Evolutionary conservation across 2,113 vertebrate genomes (phyloP), one percentile per base, ranked within the genome.

Genomic region (Triplophysa rosa): DNA sequence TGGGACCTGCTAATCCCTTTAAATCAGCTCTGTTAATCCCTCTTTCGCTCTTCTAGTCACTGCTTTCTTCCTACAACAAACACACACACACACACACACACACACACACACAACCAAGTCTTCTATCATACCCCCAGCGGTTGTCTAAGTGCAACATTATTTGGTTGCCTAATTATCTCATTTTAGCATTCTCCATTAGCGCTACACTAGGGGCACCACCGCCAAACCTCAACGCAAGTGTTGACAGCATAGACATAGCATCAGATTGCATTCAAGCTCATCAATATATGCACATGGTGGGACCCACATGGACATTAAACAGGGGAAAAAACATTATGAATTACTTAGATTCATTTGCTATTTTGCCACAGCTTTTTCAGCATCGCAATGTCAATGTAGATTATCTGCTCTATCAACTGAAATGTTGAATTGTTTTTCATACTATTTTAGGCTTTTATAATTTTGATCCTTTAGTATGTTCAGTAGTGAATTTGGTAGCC

Each of bases 11-110:
- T 91, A 91, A 92, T 92, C 90, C 89, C 82, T 89, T 89, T 87
- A 90, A 92, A 88, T 89, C 87, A 88, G 80, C 81, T 85, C 78
- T 81, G 83, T 86, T 90, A 92, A 90, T 91, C 90, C 90, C 9
- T 29, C 77, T 80, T 62, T 86, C 84, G 87, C 85, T 89, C 82
- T 85, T 81, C 82, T 87, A 83, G 80, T 77, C 82, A 84, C 83
- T 77, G 78, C 77, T 83, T 37, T 83, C 83, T 21, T 12, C 63
- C 70, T 56, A 16, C 33, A 59, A 68, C 61, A 72, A 45, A 74
- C 56, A 26, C n/a, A 66, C 26, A 74, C n/a, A 74, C 59, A 72
- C 49, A 73, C 56, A 24, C 59, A 72, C 49, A 73, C n/a, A n/a
- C n/a, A n/a, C n/a, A n/a, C 56, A 26, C n/a, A 66, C 42, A 74